phyloP scores from a whole-genome alignment of 2,888 invertebrate genomes.

The Aporophyla lueneburgensis region DNA sequence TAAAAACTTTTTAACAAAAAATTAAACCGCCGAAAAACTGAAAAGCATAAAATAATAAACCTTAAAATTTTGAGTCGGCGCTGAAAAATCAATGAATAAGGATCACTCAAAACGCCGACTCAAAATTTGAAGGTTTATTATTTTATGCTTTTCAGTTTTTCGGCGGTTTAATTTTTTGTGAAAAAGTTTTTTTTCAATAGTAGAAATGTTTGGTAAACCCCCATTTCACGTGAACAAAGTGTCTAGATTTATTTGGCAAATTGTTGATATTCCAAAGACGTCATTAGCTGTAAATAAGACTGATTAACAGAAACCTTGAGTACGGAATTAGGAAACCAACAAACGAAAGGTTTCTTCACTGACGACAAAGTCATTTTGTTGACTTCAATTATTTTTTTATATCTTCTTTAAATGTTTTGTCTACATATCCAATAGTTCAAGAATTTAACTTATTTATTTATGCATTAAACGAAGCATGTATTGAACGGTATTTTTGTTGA shows the following conservation, averaged over 20 bases:
- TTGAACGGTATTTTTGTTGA: constrained; percentile 40
- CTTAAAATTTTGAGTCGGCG: too few relatives aligned
- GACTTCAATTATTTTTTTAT: neutral
- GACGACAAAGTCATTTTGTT: neutral
- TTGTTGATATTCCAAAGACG: constrained; percentile 26
- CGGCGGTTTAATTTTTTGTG: too few relatives aligned
- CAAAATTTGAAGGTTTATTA: too few relatives aligned
- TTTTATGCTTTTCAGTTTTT: too few relatives aligned
- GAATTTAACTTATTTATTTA: constrained; percentile 29
- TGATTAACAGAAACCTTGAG: constrained; percentile 52
- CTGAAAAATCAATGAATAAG: too few relatives aligned
- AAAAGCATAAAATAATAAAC: too few relatives aligned
- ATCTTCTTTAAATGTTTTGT: neutral
- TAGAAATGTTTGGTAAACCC: neutral
- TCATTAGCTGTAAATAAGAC: constrained; percentile 37
- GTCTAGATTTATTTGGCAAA: neutral
- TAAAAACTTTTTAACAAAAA: too few relatives aligned
- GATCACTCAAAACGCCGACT: too few relatives aligned
- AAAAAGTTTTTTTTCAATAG: too few relatives aligned
- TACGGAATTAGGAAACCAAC: constrained; percentile 53
- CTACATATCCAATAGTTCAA: neutral
- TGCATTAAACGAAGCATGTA: constrained; percentile 22
- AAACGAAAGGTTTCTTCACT: constrained; percentile 16
- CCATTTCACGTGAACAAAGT: neutral
- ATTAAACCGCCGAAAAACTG: too few relatives aligned